Evolutionary conservation across 2,797 vertebrate genomes (phyloP), one percentile per base, ranked within the genome.

Genomic region (Poecile montanus): DNA sequence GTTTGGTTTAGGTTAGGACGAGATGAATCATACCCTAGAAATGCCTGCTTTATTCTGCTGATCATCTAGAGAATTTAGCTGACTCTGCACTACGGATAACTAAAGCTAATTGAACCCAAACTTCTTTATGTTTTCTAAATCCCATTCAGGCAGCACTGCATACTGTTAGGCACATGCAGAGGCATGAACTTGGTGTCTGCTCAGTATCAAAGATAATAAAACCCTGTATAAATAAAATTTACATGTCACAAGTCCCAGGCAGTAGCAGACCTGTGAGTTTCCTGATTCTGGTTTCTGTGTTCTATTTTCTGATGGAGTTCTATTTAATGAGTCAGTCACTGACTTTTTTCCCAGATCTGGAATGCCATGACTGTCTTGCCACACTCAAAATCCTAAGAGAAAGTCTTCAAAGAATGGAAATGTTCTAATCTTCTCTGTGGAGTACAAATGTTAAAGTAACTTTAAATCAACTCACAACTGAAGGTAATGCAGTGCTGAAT

Each of bases 401-500:
- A 78, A 92, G 7, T 88, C 84, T 93, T 96, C 78, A 90, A 89
- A 92, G 94, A 63, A 83, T 82, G 48, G 79, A 95, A 96, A 96
- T 94, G 58, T 96, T 96, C 84, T 95, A 42, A 89, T 95, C 83
- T 97, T 95, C 93, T 93, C 84, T 92, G 61, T 95, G 70, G 48
- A 86, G 73, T 89, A 92, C 62, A 79, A 91, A 86, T 73, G 75
- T 73, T 94, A 72, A 91, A 91, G 57, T 57, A 93, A 88, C 80
- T 88, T 94, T 75, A 94, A 84, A 91, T 91, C 85, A 92, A 74
- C 67, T 88, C 61, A 70, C 54, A 86, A 68, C 48, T 76, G 70
- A 92, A 94, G 57, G 72, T 56, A 94, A 88, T 73, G 25, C 32
- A 62, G 68, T 34, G 25, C 85, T 94, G 93, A 97, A 95, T 91